Evolutionary conservation across 2,797 vertebrate species (phyloP).

Genomic region (Percopsis omiscomaycus): DNA sequence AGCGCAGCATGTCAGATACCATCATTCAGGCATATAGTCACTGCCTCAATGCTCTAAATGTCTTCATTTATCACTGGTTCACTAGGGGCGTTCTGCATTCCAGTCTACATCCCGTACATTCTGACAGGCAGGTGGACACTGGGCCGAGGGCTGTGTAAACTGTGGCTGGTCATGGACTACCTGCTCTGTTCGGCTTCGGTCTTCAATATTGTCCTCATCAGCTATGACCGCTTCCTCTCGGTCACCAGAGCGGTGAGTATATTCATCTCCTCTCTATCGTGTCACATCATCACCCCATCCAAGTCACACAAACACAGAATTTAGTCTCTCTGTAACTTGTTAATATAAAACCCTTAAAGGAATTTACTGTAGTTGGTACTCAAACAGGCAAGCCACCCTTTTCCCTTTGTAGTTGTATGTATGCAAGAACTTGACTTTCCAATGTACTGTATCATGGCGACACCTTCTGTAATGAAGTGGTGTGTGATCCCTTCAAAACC

Average conservation of each 20-base stretch:
- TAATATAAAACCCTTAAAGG: too few relatives aligned
- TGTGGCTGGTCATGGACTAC: constrained; percentile 88
- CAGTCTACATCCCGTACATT: constrained; percentile 86
- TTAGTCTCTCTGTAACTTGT: too few relatives aligned
- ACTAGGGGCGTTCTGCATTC: constrained; percentile 85
- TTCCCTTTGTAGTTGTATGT: too few relatives aligned
- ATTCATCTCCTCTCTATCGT: constrained; percentile 3
- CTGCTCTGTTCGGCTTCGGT: constrained; percentile 87
- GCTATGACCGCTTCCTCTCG: constrained; percentile 87
- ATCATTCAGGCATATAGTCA: background rate
- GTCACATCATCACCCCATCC: too few relatives aligned
- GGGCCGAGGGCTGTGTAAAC: constrained; percentile 78
- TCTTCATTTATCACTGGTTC: constrained; percentile 6
- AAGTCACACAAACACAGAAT: too few relatives aligned
- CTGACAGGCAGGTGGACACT: constrained; percentile 78
- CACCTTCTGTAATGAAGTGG: too few relatives aligned
- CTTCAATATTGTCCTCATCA: constrained; percentile 91
- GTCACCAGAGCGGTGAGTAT: constrained; percentile 87
- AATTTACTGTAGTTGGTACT: too few relatives aligned
- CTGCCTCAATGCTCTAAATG: constrained; percentile 1
- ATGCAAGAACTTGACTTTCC: too few relatives aligned
- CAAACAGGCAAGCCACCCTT: too few relatives aligned
- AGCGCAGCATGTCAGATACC: background rate
- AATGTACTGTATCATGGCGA: too few relatives aligned
- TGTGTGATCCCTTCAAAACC: too few relatives aligned